Base-by-base conservation (phyloP, 1,140 invertebrate species). In the Megalopta genalis region DNA sequence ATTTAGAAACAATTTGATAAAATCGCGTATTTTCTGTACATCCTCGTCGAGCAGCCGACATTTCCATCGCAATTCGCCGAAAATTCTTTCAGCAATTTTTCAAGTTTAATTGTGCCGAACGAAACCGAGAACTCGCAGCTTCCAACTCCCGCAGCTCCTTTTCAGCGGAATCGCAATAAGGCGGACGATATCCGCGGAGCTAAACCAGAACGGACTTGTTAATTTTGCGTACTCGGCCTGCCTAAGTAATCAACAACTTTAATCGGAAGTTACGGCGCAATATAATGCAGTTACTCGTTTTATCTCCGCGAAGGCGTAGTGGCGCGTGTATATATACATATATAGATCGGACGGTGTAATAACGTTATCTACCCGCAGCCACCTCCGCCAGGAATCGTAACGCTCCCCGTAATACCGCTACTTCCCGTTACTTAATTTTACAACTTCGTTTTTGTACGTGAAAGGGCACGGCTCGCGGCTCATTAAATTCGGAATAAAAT, bases 231-330 rank as follows among this genome's bases (percentile, higher is more conserved):
- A 73, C 52, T 52, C 27, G 25, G 49, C 23, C 66, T 46, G 66
- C 39, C 59, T 27, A 65, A 81, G 75, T 66, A 81, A 81, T 81
- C 74, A 78, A 77, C 62, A 77, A 71, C 67, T 49, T 77, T 81
- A 81, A 81, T 81, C 80, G 80, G 39, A 27, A 81, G 63, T 78
- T 81, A 81, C 49, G 68, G 49, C 60, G 52, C 52, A 54, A 60
- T 69, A 81, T 78, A 81, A 81, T 70, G 68, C 67, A 67, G 60
- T 78, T 77, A 77, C 65, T 81, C 67, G 67, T 81, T 81, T 81
- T 81, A 81, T 81, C 80, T 77, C 65, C 32, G 5, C 18, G 73
- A 70, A 63, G 64, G 73, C 52, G 73, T 10, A 59, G 52, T 63
- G 23, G 1, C 14, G 54, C 12, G 32, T 21, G 39, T 62, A 32